Evolutionary conservation across 2,113 vertebrate genomes (phyloP), one percentile per base, ranked within the genome.

Genomic region (Pipa parva): DNA sequence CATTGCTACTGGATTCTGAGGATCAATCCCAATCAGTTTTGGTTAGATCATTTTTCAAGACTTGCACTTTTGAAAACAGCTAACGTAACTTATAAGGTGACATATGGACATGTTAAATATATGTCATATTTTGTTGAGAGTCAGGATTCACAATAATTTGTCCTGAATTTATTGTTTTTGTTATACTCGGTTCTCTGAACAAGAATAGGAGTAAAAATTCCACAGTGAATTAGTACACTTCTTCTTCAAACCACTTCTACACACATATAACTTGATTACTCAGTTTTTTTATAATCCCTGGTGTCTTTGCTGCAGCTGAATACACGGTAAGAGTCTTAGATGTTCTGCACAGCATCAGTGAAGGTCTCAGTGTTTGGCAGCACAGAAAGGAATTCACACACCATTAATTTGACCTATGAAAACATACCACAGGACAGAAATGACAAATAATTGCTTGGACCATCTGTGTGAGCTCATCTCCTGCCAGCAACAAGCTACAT

Each of bases 361-460:
- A 25, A 25, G 54, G 20, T n/a, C 21, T 48, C 52, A 49, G 49
- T 46, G 11, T 25, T 68, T 68, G 64, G 56, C 55, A 68, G 22
- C 25, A 46, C 26, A 24, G 11, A 50, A 36, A 46, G 29, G 28
- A 68, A 68, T 50, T 68, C 56, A 28, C 64, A 68, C 45, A 36
- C 64, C 58, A 68, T 68, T 68, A 67, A 68, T 68, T 27, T 68
- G 64, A 68, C 56, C 64, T 25, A 59, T 48, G 20, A 67, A 67
- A 67, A 67, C 45, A 59, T 59, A 46, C 39, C 45, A 50, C 45
- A 51, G 64, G 56, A 59, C 56, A 59, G 45, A 20, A 27, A 51
- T 59, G 45, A 68, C 29, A 68, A 51, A 51, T 59, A 59, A 68
- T 68, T 45, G 50, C 31, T 51, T 27, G 56, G 56, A 39, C 55